Evolutionary conservation across 1,140 invertebrate species (phyloP), one percentile per base, ranked within the genome.

Genomic region (Dinothrombium tinctorium): DNA sequence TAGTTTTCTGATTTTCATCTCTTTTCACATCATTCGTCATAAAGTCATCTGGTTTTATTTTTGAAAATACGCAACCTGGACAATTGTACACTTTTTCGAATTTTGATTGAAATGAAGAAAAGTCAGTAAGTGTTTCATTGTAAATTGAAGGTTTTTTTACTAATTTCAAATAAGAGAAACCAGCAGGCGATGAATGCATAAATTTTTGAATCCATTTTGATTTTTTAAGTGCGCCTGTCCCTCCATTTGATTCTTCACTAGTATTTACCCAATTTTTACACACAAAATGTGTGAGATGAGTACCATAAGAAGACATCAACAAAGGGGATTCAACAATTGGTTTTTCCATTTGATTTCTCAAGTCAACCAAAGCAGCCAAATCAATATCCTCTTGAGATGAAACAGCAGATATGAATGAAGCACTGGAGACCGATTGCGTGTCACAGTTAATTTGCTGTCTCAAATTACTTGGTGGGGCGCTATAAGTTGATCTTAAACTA

Each of bases 281-380:
- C 29, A 57, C 53, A 15, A 52, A 38, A 46, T 90, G 83, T 7
- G 80, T 83, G 51, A 94, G 64, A 58, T 92, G 84, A 51, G 75
- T 78, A 45, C 83, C 72, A 55, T 95, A 95, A 52, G 82, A 86
- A 0, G 81, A 79, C 81, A 94, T 86, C 0, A 95, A 61, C 19
- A 94, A 57, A 0, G 86, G 84, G 2, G 84, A 92, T 40, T 65
- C 57, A 17, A 83, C 74, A 43, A 94, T 92, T 0, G 83, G 78
- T 51, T 84, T 80, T 55, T 90, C 87, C 7, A 89, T 72, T 61
- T 95, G 87, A 69, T 83, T 82, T 51, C 90, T 81, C 5, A 94
- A 62, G 65, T 94, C 87, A 0, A 94, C 79, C 38, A 90, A 58
- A 2, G 81, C 79, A 33, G 31, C 21, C 4, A 31, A 20, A 19